phyloP scores from a whole-genome alignment of 2,797 vertebrate genomes.

The Diglossa cyanea region DNA sequence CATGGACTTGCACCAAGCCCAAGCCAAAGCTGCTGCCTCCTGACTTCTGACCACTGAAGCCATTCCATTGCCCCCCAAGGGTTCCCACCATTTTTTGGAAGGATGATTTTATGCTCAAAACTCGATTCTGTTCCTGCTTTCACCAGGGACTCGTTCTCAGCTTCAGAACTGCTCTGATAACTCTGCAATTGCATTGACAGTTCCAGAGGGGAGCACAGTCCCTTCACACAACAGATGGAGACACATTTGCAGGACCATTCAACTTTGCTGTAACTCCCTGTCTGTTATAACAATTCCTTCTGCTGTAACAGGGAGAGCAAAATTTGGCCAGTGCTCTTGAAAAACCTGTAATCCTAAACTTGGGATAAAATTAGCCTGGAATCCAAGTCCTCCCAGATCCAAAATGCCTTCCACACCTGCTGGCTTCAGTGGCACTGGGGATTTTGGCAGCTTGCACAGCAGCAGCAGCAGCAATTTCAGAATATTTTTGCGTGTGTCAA shows the following conservation, averaged over 20 bases:
- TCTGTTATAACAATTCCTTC: background rate
- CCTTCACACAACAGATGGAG: conserved; percentile 49
- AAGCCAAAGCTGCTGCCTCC: background rate
- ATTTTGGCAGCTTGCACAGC: background rate
- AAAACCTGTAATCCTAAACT: background rate
- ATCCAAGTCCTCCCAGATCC: background rate
- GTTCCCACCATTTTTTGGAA: background rate
- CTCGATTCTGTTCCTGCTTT: background rate
- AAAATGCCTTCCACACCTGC: background rate
- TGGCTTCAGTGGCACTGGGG: background rate
- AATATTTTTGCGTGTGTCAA: background rate
- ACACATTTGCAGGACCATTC: background rate
- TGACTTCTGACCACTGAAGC: background rate
- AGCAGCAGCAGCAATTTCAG: background rate
- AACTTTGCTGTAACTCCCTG: background rate
- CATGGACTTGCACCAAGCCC: background rate
- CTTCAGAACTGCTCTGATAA: conserved; percentile 22
- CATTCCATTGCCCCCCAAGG: background rate
- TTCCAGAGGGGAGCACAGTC: background rate
- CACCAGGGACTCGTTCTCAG: background rate
- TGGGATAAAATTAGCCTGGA: background rate
- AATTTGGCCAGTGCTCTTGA: background rate
- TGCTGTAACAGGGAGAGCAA: background rate
- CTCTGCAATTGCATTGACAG: background rate
- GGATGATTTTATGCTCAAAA: background rate